Evolutionary conservation across 2,888 invertebrate genomes (phyloP), one percentile per base, ranked within the genome.

Genomic region (Phanerotoma sp.): DNA sequence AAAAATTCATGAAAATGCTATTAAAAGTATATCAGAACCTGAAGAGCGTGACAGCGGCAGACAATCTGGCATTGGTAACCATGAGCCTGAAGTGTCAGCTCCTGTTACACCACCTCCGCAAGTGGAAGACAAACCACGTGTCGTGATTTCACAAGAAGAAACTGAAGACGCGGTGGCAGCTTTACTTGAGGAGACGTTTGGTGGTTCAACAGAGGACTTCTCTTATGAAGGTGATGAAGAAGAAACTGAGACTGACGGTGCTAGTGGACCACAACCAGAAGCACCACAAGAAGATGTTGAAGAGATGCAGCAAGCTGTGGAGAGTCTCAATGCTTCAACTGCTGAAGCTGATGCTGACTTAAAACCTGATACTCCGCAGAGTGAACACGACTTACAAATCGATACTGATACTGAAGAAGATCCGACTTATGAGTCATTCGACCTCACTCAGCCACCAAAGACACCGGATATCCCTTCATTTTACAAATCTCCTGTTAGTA

Each of bases 81-180:
- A 74, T 0, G 73, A 73, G 7, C 51, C 69, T 3, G 75, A 77
- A 15, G 68, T 79, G 10, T 70, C 73, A 1, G 71, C 77, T 4
- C 79, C 73, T 68, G 76, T 72, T 51, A 77, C 78, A 10, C 83
- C 83, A 65, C 83, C 83, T 7, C 84, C 84, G 47, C 85, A 85
- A 69, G 61, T 77, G 1, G 88, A 89, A 58, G 91, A 91, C 68
- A 91, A 91, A 70, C 88, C 89, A 0, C 82, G 91, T 44, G 89
- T 89, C 9, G 82, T 89, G 1, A 93, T 93, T 67, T 93, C 93
- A 0, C 93, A 93, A 77, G 93, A 93, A 79, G 93, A 94, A 78
- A 94, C 93, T 0, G 93, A 91, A 77, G 93, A 93, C 74, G 94
- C 94, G 0, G 93, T 94, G 0, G 93, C 93, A 7, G 93, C 93